phyloP scores from a whole-genome alignment of 2,888 invertebrate species.

The Ametastegia equiseti region DNA sequence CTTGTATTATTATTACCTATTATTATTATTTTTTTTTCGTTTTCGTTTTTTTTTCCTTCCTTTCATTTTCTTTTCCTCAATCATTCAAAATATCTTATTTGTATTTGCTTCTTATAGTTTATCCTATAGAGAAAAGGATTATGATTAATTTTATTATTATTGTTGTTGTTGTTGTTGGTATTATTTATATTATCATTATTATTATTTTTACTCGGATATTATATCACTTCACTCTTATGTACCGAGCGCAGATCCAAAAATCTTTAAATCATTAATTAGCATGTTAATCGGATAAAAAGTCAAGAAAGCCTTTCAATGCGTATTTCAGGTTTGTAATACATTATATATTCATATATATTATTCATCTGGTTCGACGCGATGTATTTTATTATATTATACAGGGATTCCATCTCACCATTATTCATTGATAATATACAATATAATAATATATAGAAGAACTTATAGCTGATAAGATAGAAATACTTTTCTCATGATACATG shows the following conservation, averaged over 20 bases:
- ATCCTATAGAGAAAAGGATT: slow-evolving; percentile 20
- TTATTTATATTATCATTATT: slow-evolving; percentile 18
- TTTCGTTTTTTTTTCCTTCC: slow-evolving; percentile 17
- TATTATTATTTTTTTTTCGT: slow-evolving; percentile 50
- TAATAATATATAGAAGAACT: neutral
- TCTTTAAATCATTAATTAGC: slow-evolving; percentile 57
- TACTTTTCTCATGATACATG: slow-evolving; percentile 13
- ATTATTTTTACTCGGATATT: slow-evolving; percentile 46
- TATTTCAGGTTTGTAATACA: neutral
- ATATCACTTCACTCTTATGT: slow-evolving; percentile 47
- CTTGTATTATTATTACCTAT: too few species aligned
- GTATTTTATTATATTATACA: slow-evolving; percentile 10
- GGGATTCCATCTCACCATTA: slow-evolving; percentile 1
- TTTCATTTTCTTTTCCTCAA: slow-evolving; percentile 48
- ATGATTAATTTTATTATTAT: slow-evolving; percentile 31
- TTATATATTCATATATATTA: neutral
- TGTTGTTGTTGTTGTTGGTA: neutral
- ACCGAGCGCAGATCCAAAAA: slow-evolving; percentile 63
- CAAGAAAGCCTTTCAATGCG: neutral
- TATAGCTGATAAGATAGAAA: neutral
- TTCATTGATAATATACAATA: neutral
- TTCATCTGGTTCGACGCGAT: slow-evolving; percentile 6
- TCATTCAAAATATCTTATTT: slow-evolving; percentile 59
- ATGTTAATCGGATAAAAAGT: neutral
- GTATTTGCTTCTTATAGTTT: slow-evolving; percentile 53